These are phyloP conservation scores for Emydura subglobosa DNA, from an alignment of 2,113 vertebrate genomes.

Conservation along the genomic window DNA sequence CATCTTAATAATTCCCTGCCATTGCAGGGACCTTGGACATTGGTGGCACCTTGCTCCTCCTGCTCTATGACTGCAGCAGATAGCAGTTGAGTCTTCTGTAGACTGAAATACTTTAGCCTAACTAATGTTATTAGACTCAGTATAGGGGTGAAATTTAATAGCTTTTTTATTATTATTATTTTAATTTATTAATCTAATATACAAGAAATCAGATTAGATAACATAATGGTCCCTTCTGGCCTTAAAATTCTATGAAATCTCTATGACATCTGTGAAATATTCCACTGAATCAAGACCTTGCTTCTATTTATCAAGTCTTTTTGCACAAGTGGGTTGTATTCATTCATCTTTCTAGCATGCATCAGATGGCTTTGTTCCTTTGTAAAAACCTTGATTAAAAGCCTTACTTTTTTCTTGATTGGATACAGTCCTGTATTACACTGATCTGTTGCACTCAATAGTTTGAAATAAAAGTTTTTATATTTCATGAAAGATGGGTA, in stretches of 20 bases:
- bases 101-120: not conserved
- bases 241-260: not conserved
- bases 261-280: not conserved
- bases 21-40: not conserved
- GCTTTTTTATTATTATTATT: not conserved
- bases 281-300: not conserved
- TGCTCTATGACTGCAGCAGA: not conserved
- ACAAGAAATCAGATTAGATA: not conserved
- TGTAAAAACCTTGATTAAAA: not conserved
- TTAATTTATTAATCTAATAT: not conserved
- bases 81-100: not conserved
- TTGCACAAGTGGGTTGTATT: not conserved
- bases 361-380: not conserved
- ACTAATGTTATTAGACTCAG: not conserved
- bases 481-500: not conserved
- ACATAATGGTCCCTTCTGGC: not conserved
- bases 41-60: not conserved
- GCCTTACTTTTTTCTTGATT: not conserved
- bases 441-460: not conserved
- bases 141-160: not conserved
- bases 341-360: not conserved
- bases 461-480: not conserved
- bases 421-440: not conserved
- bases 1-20: no score
- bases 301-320: not conserved